Percentiles rank a stretch among this genome's conserved stretches.
Conservation (phyloP, 2,797 vertebrate species). For the Falco novaeseelandiae region DNA sequence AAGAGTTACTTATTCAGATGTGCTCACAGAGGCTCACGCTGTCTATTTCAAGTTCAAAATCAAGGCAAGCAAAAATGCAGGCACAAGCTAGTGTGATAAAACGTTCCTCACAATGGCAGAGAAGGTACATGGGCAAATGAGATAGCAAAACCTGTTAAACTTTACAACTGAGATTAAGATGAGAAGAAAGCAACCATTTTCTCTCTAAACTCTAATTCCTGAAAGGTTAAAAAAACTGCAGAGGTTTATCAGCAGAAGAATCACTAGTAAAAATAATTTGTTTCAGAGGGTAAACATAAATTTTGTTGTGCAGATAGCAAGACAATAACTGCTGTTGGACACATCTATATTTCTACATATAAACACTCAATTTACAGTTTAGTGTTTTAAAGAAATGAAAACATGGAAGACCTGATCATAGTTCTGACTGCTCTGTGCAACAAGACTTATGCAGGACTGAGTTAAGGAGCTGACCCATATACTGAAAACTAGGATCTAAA, state of each 20-base stretch:
- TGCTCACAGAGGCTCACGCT: not conserved
- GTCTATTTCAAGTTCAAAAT: not conserved
- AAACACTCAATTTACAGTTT: not conserved
- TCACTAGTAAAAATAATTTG: not conserved
- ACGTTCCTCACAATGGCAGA: not conserved
- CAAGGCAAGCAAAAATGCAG: not conserved
- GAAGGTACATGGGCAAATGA: not conserved
- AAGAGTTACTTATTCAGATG: not conserved
- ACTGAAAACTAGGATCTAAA: constrained; percentile 55
- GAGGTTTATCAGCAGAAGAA: not conserved
- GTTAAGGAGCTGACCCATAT: constrained; percentile 40
- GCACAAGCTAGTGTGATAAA: not conserved
- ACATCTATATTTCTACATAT: not conserved
- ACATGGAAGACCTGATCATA: not conserved
- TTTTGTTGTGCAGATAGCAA: not conserved
- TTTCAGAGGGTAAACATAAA: not conserved
- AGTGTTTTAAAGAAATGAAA: not conserved
- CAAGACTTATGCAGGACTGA: not conserved
- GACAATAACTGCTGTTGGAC: not conserved
- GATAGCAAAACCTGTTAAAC: not conserved
- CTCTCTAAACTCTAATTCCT: not conserved
- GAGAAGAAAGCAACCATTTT: not conserved
- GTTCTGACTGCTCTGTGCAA: not conserved
- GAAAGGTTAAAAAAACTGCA: not conserved
- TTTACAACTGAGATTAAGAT: not conserved